Conservation (phyloP, 2,888 invertebrate species). For the Ochropleura leucogaster region DNA sequence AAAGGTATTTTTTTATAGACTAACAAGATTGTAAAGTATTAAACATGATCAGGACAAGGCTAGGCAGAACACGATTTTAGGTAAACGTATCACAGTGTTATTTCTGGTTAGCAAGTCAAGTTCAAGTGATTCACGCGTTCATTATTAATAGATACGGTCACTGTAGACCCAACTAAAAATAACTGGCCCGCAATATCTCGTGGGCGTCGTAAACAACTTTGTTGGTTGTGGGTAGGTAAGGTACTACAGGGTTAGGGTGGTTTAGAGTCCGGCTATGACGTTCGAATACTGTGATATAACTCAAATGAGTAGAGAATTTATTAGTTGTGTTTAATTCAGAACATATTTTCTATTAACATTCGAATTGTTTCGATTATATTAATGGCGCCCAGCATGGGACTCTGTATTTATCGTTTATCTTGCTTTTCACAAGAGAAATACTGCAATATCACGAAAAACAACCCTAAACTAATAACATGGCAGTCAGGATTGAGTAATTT, state of each 20-base stretch:
- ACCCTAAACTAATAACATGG: background rate
- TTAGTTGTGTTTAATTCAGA: background rate
- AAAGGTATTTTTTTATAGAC: background rate
- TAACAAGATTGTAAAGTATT: background rate
- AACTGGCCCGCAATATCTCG: constrained; percentile 1
- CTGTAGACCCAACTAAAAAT: constrained; percentile 19
- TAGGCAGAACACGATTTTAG: background rate
- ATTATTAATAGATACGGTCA: constrained; percentile 11
- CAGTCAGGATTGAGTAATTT: constrained; percentile 12
- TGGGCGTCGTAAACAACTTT: constrained; percentile 30
- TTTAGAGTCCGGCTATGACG: background rate
- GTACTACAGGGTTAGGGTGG: background rate
- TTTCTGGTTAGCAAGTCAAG: background rate
- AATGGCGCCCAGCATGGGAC: constrained; percentile 26
- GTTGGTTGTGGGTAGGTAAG: background rate
- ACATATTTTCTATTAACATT: background rate
- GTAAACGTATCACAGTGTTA: background rate
- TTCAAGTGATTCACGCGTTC: background rate
- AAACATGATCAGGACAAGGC: background rate
- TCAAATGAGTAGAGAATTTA: background rate
- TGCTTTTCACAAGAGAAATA: background rate
- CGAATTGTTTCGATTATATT: background rate
- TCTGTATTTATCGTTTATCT: background rate
- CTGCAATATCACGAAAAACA: background rate
- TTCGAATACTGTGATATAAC: background rate